These are phyloP conservation scores for Coremacera marginata DNA, from an alignment of 2,888 invertebrate genomes.

Conservation along the genomic window DNA sequence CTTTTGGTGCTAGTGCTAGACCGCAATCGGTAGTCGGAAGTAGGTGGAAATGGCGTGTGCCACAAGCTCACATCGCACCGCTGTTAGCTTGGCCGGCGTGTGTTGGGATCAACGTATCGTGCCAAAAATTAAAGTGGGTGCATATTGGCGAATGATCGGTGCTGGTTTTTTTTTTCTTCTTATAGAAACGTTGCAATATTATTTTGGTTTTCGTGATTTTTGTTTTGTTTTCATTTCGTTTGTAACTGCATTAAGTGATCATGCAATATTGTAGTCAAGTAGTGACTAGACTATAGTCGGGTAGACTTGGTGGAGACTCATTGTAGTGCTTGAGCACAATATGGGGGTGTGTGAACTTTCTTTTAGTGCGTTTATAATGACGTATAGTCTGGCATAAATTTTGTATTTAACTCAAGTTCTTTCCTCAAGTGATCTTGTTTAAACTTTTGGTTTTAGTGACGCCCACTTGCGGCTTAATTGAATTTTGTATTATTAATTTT, in stretches of 20 bases:
- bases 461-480: conserved; percentile 57
- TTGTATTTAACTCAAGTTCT: conserved; percentile 8
- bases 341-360: conserved; percentile 40
- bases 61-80: conserved; percentile 12
- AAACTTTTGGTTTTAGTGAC: conserved; percentile 48
- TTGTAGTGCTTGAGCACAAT: background rate
- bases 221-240: conserved; percentile 33
- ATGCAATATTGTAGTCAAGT: conserved; percentile 8
- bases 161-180: background rate
- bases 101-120: conserved; percentile 25
- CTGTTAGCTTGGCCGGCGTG: conserved; percentile 12
- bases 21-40: conserved; percentile 23
- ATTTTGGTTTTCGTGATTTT: background rate
- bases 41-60: conserved; percentile 44
- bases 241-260: conserved; percentile 16
- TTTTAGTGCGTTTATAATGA: background rate
- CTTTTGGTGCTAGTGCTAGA: background rate
- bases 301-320: conserved; percentile 33
- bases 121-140: conserved; percentile 45
- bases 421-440: conserved; percentile 42
- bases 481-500: conserved; percentile 48
- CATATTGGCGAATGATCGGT: conserved; percentile 29
- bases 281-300: background rate
- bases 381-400: conserved; percentile 16
- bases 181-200: background rate